phyloP scores from a whole-genome alignment of 2,797 vertebrate species.

The Brachyrhaphis roseni region DNA sequence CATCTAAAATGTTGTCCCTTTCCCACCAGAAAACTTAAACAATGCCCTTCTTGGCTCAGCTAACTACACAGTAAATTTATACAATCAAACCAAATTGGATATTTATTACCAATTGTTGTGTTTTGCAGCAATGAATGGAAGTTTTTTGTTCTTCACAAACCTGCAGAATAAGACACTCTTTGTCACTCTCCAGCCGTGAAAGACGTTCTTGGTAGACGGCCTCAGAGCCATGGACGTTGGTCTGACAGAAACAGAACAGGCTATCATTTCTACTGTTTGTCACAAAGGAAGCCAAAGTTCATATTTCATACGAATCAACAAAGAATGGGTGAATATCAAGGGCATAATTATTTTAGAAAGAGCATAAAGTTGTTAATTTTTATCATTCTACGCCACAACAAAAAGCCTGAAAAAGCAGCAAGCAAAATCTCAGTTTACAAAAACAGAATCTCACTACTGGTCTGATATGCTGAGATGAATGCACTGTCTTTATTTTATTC shows the following conservation, averaged over 20 bases:
- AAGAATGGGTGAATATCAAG: background rate
- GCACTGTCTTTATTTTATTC: background rate
- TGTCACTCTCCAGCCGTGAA: constrained; percentile 94
- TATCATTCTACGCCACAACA: background rate
- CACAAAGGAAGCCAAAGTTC: background rate
- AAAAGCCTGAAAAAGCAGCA: background rate
- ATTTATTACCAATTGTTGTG: constrained; percentile 9
- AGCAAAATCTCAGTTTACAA: background rate
- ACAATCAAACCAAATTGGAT: constrained; percentile 19
- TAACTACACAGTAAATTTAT: background rate
- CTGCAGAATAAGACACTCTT: constrained; percentile 97
- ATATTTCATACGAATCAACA: background rate
- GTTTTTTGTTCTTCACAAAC: constrained; percentile 67
- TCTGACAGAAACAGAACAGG: constrained; percentile 77
- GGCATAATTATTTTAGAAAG: background rate
- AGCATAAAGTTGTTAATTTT: background rate
- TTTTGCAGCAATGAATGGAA: background rate
- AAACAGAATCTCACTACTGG: background rate
- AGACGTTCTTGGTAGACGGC: constrained; percentile 90
- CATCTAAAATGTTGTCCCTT: background rate
- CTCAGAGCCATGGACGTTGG: constrained; percentile 89
- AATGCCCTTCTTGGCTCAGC: background rate
- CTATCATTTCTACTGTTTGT: constrained; percentile 13
- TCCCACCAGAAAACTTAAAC: background rate
- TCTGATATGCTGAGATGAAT: background rate